A percentile compares a stretch with the other conserved stretches of the same genome.
Evolutionary conservation across 2,888 invertebrate species (phyloP).

Genomic region (Amphimallon solstitiale): DNA sequence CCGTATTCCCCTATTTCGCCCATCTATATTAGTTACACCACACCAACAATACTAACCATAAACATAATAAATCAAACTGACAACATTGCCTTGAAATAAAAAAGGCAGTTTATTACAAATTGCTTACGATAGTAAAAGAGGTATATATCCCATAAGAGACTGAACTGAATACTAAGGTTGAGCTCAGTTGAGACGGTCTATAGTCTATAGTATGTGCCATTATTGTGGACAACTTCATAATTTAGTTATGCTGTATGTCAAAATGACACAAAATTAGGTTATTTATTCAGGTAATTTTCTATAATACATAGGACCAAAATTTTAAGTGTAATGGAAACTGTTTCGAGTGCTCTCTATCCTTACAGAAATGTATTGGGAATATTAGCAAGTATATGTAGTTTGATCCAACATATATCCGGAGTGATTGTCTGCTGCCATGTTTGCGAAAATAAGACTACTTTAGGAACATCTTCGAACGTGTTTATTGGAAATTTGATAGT

Average conservation of each 20-base stretch:
- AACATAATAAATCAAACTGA: too few relatives aligned
- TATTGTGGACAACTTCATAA: not conserved
- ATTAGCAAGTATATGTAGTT: not conserved
- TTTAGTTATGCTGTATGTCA: not conserved
- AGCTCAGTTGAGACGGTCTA: too few relatives aligned
- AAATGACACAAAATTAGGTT: slow-evolving; percentile 6
- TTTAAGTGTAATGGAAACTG: not conserved
- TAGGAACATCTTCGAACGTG: not conserved
- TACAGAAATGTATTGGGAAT: slow-evolving; percentile 8
- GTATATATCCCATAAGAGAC: too few relatives aligned
- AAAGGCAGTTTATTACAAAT: too few relatives aligned
- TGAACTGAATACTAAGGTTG: too few relatives aligned
- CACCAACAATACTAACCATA: too few relatives aligned
- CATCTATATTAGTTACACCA: too few relatives aligned
- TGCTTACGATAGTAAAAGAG: too few relatives aligned
- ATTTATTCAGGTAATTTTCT: not conserved
- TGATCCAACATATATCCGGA: slow-evolving; percentile 1
- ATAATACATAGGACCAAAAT: too few relatives aligned
- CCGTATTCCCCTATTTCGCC: too few relatives aligned
- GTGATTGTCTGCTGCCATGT: slow-evolving; percentile 19
- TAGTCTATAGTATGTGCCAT: too few relatives aligned
- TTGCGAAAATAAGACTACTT: not conserved
- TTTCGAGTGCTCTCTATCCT: not conserved
- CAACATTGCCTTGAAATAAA: too few relatives aligned
- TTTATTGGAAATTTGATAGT: slow-evolving; percentile 13